phyloP scores from a whole-genome alignment of 2,797 vertebrate species.

The Enteromius viviparus region DNA sequence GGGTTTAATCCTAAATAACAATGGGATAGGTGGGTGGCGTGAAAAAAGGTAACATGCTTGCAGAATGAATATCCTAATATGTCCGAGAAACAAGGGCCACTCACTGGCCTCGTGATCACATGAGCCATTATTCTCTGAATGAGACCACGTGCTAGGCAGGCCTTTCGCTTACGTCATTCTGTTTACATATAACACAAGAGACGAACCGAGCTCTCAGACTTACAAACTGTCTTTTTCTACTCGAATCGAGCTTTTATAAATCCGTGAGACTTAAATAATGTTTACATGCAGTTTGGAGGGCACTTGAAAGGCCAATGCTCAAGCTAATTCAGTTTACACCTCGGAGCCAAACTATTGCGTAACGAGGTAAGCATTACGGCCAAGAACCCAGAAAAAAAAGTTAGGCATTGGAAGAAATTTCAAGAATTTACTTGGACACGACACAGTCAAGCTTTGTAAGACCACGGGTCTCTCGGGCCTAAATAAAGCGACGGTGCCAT shows the following conservation, averaged over 20 bases:
- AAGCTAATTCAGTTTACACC: not conserved
- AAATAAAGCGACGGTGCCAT: not conserved
- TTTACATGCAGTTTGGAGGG: not conserved
- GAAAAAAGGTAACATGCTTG: conserved; percentile 11
- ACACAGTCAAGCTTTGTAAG: conserved; percentile 10
- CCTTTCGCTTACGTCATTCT: conserved; percentile 71
- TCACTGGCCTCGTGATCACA: conserved; percentile 31
- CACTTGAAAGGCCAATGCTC: not conserved
- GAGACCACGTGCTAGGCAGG: conserved; percentile 55
- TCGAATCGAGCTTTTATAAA: not conserved
- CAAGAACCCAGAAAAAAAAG: conserved; percentile 16
- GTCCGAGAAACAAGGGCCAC: conserved; percentile 17
- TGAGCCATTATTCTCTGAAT: conserved; percentile 51
- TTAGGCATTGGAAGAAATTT: not conserved
- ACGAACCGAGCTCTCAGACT: conserved; percentile 48
- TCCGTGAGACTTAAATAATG: not conserved
- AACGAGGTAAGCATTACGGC: conserved; percentile 12
- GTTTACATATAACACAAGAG: conserved; percentile 76
- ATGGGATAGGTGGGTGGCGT: not conserved
- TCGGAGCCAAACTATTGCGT: conserved; percentile 13
- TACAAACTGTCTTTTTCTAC: conserved; percentile 21
- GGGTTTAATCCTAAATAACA: conserved; percentile 8
- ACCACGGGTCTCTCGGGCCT: conserved; percentile 6
- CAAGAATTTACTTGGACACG: conserved; percentile 1
- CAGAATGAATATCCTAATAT: conserved; percentile 9